Evolutionary conservation across 1,140 invertebrate species (phyloP).

Genomic region (Trachymyrmex septentrionalis): DNA sequence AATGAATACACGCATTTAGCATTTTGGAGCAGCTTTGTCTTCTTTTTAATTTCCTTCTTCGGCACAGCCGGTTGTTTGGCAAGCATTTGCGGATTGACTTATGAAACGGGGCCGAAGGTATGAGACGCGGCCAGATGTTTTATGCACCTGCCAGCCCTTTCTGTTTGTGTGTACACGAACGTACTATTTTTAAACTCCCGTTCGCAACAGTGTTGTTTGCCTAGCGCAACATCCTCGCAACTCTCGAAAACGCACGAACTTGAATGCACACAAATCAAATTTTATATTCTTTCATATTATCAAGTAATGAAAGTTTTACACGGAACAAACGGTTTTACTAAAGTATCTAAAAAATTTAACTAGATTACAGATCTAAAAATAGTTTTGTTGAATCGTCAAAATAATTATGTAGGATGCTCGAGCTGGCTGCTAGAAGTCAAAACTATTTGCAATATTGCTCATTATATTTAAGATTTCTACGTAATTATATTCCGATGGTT

Average conservation of each 20-base stretch:
- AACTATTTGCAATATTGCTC: too few species aligned
- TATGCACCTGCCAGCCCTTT: slow-evolving; percentile 64
- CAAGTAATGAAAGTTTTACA: neutral
- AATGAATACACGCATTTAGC: slow-evolving; percentile 34
- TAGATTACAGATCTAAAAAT: too few species aligned
- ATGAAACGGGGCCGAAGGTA: slow-evolving; percentile 33
- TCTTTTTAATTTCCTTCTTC: slow-evolving; percentile 32
- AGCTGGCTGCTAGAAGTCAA: too few species aligned
- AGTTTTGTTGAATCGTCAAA: too few species aligned
- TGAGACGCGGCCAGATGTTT: slow-evolving; percentile 69
- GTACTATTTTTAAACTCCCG: slow-evolving; percentile 54
- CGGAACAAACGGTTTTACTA: too few species aligned
- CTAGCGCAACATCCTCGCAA: neutral
- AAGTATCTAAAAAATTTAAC: too few species aligned
- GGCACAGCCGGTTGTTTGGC: neutral
- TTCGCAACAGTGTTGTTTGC: neutral
- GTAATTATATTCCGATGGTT: too few species aligned
- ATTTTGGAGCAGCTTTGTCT: slow-evolving; percentile 23
- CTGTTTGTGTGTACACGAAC: slow-evolving; percentile 1
- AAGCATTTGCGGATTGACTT: slow-evolving; percentile 45
- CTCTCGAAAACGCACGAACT: neutral
- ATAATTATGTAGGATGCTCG: too few species aligned
- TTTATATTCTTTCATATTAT: neutral
- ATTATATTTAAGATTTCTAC: too few species aligned
- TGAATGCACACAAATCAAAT: neutral